Evolutionary conservation across 2,113 vertebrate genomes (phyloP), one percentile per base, ranked within the genome.

Genomic region (Anser cygnoides): DNA sequence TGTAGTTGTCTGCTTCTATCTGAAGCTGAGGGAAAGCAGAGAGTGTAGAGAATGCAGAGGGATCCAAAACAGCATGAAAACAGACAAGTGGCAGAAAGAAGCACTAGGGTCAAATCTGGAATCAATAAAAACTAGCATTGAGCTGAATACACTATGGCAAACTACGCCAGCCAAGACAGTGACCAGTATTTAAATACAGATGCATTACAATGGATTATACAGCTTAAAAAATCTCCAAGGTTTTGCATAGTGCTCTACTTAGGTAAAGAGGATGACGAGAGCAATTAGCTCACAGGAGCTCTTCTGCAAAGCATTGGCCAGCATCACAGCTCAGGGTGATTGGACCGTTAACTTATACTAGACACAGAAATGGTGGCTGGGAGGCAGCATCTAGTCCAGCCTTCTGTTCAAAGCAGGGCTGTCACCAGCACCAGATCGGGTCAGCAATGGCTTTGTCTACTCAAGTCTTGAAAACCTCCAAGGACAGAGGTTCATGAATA

Each of bases 31-130:
- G 19, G 29, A 21, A 73, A 78, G 44, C 15, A 61, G 81, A 65
- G 37, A 31, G 26, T 16, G 7, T 26, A 25, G 16, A 55, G 44
- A 80, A 33, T 0, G 5, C 17, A 9, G 11, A 2, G 9, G 14
- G 2, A 73, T 66, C 54, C 1, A 2, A 72, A 92, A 44, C 0
- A 0, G 13, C 54, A 67, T 0, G 0, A 59, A 86, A 90, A 67
- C 5, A 67, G 5, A 26, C 26, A 85, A 85, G 49, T 37, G 23
- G 4, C 29, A 82, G 31, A 46, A 66, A 62, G 15, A 72, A 13
- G 50, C n/a, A 68, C 28, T 14, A 18, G 43, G 14, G 65, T 54
- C 26, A 57, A 89, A 84, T 13, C 4, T 52, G 13, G 23, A 73
- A 77, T 5, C 1, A 0, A 59, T 31, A 57, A 86, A 75, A 93